Percentiles rank a stretch among this genome's conserved stretches.
These are phyloP conservation scores for Bettongia penicillata DNA, from an alignment of 2,113 vertebrate species.

Conservation along the genomic window DNA sequence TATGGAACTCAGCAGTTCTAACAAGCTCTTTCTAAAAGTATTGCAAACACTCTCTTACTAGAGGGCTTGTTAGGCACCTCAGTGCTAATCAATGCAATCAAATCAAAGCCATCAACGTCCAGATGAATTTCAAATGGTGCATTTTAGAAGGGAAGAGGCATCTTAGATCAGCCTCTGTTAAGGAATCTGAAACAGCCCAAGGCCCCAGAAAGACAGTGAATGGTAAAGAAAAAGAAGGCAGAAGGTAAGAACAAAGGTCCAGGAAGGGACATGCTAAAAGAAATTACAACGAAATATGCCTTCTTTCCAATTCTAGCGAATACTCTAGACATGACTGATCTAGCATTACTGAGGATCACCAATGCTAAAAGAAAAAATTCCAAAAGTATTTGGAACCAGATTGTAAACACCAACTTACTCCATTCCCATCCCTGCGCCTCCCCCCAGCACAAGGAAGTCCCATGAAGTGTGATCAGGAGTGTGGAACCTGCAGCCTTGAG, in stretches of 20 bases:
- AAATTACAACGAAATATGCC: background rate
- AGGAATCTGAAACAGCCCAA: background rate
- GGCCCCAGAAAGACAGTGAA: background rate
- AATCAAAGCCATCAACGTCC: background rate
- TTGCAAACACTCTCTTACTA: background rate
- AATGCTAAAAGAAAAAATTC: background rate
- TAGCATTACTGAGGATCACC: background rate
- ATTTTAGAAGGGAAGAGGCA: background rate
- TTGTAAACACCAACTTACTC: background rate
- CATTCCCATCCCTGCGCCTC: background rate
- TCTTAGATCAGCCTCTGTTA: background rate
- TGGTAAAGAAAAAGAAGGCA: background rate
- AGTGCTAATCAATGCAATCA: background rate
- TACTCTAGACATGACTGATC: background rate
- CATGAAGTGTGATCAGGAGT: background rate
- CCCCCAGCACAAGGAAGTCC: background rate
- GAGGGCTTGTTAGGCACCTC: background rate
- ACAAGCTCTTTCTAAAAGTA: background rate
- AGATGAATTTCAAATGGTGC: background rate
- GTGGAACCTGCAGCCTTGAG: too few relatives aligned
- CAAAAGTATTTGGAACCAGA: background rate
- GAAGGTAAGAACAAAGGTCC: background rate
- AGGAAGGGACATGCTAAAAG: background rate
- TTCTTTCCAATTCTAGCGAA: background rate
- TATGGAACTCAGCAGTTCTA: background rate